These are phyloP conservation scores for Hyposoter didymator DNA, from an alignment of 2,888 invertebrate species.

Conservation along the genomic window DNA sequence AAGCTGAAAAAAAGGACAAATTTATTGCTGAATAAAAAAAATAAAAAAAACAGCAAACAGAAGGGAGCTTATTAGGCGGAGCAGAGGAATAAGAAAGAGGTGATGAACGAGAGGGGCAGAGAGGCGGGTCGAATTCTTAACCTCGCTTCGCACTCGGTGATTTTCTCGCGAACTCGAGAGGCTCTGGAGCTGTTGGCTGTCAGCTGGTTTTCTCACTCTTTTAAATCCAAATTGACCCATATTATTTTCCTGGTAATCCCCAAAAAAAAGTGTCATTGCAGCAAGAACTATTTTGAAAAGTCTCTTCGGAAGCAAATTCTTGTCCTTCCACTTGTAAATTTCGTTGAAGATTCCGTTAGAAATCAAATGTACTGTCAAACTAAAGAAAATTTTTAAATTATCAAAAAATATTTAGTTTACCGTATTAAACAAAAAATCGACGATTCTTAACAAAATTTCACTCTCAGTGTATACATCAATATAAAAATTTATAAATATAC, in stretches of 20 bases:
- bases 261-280: too few species aligned
- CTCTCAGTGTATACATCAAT: too few species aligned
- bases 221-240: slow-evolving; percentile 60
- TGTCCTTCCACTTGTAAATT: too few species aligned
- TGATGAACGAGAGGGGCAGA: neutral
- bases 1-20: slow-evolving; percentile 25
- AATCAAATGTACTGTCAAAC: too few species aligned
- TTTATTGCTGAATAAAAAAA: neutral
- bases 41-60: neutral
- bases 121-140: slow-evolving; percentile 63
- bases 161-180: slow-evolving; percentile 52
- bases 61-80: slow-evolving; percentile 32
- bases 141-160: slow-evolving; percentile 53
- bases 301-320: too few species aligned
- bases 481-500: neutral
- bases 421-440: too few species aligned
- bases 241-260: too few species aligned
- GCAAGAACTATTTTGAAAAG: too few species aligned
- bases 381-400: too few species aligned
- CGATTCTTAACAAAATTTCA: too few species aligned
- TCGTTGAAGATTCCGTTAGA: too few species aligned
- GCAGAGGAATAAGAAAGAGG: slow-evolving; percentile 13
- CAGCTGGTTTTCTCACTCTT: slow-evolving; percentile 65
- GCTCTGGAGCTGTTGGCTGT: slow-evolving; percentile 50
- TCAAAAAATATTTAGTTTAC: too few species aligned